These are phyloP conservation scores for Burhinus bistriatus DNA, from an alignment of 2,113 vertebrate species.

Conservation along the genomic window DNA sequence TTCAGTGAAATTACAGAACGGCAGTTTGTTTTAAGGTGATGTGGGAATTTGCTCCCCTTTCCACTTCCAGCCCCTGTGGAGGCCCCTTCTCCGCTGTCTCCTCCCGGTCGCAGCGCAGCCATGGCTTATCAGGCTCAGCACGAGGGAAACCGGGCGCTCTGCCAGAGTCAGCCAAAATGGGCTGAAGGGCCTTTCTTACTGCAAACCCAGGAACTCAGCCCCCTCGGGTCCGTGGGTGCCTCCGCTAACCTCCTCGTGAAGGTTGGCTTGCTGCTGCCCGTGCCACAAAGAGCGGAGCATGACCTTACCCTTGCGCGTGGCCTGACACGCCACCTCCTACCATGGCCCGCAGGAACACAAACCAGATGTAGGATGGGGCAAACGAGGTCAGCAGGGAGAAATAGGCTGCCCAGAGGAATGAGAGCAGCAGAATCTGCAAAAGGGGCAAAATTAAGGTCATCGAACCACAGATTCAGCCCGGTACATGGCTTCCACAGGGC, in stretches of 20 bases:
- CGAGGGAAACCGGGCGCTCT: accelerated
- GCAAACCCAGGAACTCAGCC: neutral
- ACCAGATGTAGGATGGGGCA: conserved; percentile 89
- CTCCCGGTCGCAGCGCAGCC: neutral
- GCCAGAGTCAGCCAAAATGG: neutral
- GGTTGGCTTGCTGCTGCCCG: accelerated
- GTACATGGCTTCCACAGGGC: accelerated
- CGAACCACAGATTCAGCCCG: neutral
- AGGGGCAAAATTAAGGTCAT: neutral
- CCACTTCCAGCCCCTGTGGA: neutral
- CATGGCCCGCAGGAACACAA: conserved; percentile 90
- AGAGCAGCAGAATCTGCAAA: conserved; percentile 84
- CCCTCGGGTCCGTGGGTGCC: accelerated
- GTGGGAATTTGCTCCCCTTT: neutral
- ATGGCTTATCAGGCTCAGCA: neutral
- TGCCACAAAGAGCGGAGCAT: accelerated
- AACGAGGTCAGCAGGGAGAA: conserved; percentile 94
- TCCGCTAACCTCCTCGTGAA: accelerated
- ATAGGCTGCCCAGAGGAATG: conserved; percentile 89
- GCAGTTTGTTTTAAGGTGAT: neutral
- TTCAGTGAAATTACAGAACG: neutral
- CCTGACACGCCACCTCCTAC: conserved; percentile 90
- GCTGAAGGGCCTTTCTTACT: neutral
- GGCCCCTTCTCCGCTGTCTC: neutral
- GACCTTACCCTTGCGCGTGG: conserved; percentile 86